phyloP scores from a whole-genome alignment of 2,797 vertebrate genomes.

The Gymnoscopelus microlampas region DNA sequence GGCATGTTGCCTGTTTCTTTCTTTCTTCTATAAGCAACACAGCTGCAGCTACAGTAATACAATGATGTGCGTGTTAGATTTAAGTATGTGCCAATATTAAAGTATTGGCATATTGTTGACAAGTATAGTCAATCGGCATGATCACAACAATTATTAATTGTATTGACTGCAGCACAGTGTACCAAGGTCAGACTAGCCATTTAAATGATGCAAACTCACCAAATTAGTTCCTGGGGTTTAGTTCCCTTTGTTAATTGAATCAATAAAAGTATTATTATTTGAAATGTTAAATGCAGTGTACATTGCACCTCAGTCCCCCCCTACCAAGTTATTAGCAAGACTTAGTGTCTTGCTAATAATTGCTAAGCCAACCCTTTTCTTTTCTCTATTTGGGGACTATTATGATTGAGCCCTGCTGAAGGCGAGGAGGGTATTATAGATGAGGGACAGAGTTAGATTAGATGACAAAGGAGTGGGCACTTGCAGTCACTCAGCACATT shows the following conservation, averaged over 20 bases:
- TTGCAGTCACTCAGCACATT: slow-evolving; percentile 52
- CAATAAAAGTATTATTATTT: slow-evolving; percentile 48
- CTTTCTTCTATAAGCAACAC: no score
- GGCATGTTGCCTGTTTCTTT: not conserved
- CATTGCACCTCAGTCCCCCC: slow-evolving; percentile 32
- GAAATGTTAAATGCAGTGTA: slow-evolving; percentile 60
- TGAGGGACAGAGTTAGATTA: slow-evolving; percentile 47
- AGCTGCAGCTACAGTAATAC: no score
- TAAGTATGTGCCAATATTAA: no score
- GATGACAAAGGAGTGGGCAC: slow-evolving; percentile 45
- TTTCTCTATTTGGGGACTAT: slow-evolving; percentile 50
- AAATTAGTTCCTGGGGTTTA: not conserved
- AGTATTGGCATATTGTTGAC: no score
- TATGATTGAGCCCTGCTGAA: slow-evolving; percentile 53
- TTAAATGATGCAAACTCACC: slow-evolving; percentile 2
- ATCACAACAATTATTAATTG: no score
- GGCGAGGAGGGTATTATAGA: slow-evolving; percentile 55
- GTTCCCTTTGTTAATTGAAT: slow-evolving; percentile 54
- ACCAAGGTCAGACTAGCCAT: no score
- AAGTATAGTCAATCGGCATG: no score
- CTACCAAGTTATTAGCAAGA: slow-evolving; percentile 68
- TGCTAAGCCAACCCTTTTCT: slow-evolving; percentile 3
- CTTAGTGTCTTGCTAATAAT: slow-evolving; percentile 40
- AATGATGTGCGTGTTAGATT: no score
- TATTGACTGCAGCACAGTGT: no score